Conservation (phyloP, 2,797 vertebrate species). For the Muscicapa comitata region DNA sequence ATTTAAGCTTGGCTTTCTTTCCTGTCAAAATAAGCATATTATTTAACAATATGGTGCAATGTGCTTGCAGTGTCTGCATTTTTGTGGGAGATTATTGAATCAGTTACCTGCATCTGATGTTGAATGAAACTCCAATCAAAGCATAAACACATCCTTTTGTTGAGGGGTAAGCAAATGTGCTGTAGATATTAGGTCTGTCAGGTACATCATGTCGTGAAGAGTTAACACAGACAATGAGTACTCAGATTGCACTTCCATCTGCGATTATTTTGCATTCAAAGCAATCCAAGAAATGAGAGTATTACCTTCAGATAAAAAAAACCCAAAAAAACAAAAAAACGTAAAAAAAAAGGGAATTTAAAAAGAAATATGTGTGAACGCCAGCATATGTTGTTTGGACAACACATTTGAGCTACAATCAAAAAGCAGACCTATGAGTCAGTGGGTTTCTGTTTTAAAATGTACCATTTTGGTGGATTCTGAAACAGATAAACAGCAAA, state of each 20-base stretch:
- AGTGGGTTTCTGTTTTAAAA: not conserved
- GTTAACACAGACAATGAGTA: not conserved
- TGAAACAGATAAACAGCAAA: not conserved
- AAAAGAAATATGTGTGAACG: not conserved
- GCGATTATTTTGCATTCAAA: not conserved
- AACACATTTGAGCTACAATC: not conserved
- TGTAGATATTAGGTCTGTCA: not conserved
- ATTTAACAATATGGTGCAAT: not conserved
- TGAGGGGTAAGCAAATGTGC: not conserved
- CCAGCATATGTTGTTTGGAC: not conserved
- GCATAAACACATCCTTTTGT: not conserved
- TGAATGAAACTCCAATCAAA: not conserved
- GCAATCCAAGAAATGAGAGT: not conserved
- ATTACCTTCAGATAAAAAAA: not conserved
- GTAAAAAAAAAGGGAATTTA: fast-evolving
- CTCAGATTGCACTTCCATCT: not conserved
- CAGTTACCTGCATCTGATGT: not conserved
- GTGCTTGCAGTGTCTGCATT: not conserved
- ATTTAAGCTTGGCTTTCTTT: not conserved
- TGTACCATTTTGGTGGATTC: not conserved
- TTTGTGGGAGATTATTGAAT: not conserved
- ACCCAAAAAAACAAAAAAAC: no score
- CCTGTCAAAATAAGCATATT: not conserved
- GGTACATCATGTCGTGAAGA: not conserved
- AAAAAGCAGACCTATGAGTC: not conserved